Evolutionary conservation across 2,888 invertebrate genomes (phyloP).

Genomic region (Nymphalis urticae): DNA sequence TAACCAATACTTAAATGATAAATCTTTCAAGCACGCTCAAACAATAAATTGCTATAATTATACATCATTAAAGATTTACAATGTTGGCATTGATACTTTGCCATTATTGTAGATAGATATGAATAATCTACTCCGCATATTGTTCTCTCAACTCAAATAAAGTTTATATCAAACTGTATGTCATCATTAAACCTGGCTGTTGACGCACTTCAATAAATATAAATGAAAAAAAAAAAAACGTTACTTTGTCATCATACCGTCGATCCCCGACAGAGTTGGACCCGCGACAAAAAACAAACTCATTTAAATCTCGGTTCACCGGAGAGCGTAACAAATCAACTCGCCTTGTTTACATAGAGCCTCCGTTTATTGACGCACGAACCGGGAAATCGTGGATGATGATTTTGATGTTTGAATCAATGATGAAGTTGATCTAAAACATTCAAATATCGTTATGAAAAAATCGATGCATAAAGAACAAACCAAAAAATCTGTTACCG

Average conservation of each 20-base stretch:
- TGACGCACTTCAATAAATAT: constrained; percentile 12
- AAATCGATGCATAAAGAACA: background rate
- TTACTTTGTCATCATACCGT: constrained; percentile 15
- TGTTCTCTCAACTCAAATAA: constrained; percentile 9
- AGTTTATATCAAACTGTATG: background rate
- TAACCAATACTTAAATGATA: constrained; percentile 15
- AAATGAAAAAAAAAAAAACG: background rate
- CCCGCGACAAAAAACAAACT: constrained; percentile 73
- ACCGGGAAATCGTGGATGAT: constrained; percentile 50
- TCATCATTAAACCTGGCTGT: constrained; percentile 1
- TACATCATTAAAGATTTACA: constrained; percentile 9
- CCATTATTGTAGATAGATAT: background rate
- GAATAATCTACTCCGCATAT: background rate
- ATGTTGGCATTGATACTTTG: constrained; percentile 5
- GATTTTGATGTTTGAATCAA: constrained; percentile 15
- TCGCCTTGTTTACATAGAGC: constrained; percentile 70
- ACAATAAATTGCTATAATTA: constrained; percentile 20
- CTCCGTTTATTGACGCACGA: constrained; percentile 76
- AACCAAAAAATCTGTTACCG: no score
- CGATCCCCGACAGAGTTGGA: constrained; percentile 48
- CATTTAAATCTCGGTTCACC: constrained; percentile 73
- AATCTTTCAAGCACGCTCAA: constrained; percentile 10
- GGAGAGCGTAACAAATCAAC: constrained; percentile 63
- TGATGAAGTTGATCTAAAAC: constrained; percentile 4
- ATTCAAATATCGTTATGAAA: background rate